Base-by-base conservation (phyloP, 2,888 invertebrate genomes). In the Periphyllus acericola region DNA sequence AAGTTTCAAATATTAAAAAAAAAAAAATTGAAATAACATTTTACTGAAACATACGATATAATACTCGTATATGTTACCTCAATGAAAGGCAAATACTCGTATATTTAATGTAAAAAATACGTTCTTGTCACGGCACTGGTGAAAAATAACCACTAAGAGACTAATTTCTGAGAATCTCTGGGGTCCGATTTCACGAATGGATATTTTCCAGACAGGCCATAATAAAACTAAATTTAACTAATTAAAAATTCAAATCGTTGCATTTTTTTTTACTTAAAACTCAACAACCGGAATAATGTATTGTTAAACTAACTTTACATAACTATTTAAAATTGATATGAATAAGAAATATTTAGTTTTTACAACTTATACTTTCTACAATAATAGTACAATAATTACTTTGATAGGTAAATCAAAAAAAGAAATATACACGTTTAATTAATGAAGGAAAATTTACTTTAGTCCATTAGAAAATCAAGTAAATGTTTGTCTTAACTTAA, bases 191-290 rank as follows among this genome's bases (percentile, higher is more conserved):
- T 52, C 21, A 25, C 4, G 66, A 32, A 84, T 40, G 17, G 40
- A 75, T 29, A 75, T 83, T 83, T 83, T 32, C 17, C 29, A 25
- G 60, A 72, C 36, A 29, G 40, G 1, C 29, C 36, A 25, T 40
- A 84, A 84, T 84, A 84, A 83, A 84, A 46, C 40, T 66, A 66
- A 76, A 76, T 76, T 84, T 76, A 76, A 46, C 25, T 75, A 40
- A 84, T 84, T 84, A 84, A 46, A 66, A 84, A 76, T 40, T 60
- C 29, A 66, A 74, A 84, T 75, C 8, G 25, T 66, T 32, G 40
- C 21, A 32, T 60, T 83, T 74, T 83, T 83, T 2, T 5, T 14
- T 29, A 74, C 75, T 66, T 1, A 4, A 60, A 83, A n/a, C 60
- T 36, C 34, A n/a, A 36, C n/a, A 72, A 32, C 46, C 32, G 8